Evolutionary conservation across 2,888 invertebrate genomes (phyloP).

Genomic region (Thysanoteuthis rhombus): DNA sequence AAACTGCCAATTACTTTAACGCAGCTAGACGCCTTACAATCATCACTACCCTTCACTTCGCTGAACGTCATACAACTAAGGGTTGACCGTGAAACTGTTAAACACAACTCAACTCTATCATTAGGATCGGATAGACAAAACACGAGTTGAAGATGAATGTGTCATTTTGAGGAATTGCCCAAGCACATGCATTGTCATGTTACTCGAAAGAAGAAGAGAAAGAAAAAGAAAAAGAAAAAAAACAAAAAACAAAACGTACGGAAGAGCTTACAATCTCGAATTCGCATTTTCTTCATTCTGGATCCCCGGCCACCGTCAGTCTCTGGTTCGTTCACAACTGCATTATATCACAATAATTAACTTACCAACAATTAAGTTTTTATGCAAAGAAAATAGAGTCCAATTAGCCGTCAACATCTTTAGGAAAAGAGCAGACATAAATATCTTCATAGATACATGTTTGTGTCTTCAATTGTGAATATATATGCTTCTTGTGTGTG

Average conservation of each 20-base stretch:
- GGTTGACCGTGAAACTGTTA: neutral
- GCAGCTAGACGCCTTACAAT: neutral
- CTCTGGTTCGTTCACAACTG: neutral
- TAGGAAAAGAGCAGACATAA: neutral
- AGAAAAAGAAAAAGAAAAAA: neutral
- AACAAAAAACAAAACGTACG: neutral
- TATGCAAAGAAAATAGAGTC: neutral
- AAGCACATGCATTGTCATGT: neutral
- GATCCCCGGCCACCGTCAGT: neutral
- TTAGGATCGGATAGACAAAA: neutral
- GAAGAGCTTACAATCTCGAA: neutral
- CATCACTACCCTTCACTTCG: neutral
- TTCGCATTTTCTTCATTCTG: neutral
- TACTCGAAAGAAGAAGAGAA: neutral
- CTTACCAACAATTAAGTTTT: neutral
- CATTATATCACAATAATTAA: constrained; percentile 12
- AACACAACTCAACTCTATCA: neutral
- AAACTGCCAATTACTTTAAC: neutral
- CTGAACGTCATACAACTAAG: neutral
- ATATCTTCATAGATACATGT: neutral
- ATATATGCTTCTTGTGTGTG: neutral
- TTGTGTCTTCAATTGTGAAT: neutral
- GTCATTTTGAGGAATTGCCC: neutral
- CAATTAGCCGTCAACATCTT: neutral
- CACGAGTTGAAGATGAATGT: constrained; percentile 12